A percentile compares a stretch with the other conserved stretches of the same genome.
Conservation (phyloP, 2,797 vertebrate genomes). For the Tapera naevia region DNA sequence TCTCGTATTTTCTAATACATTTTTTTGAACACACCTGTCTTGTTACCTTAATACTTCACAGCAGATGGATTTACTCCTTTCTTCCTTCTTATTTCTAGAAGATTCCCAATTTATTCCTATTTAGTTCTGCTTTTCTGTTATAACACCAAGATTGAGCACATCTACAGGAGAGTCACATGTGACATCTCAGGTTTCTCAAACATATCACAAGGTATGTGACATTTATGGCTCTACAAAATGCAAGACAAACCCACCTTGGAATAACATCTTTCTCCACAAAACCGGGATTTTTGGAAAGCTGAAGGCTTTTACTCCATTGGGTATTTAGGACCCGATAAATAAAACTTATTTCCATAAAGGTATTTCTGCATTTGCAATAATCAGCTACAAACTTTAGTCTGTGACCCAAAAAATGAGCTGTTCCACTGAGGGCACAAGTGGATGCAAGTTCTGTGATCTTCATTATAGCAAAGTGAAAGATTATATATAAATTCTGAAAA, state of each 20-base stretch:
- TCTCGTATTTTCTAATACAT: background rate
- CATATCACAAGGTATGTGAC: background rate
- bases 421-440: background rate
- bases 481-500: background rate
- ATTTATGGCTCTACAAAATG: background rate
- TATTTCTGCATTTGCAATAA: background rate
- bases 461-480: background rate
- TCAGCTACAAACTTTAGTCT: background rate
- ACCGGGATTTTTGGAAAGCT: background rate
- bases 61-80: background rate
- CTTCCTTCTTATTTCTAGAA: background rate
- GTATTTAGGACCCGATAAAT: background rate
- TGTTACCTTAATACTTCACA: background rate
- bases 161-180: background rate
- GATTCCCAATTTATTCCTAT: background rate
- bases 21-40: background rate
- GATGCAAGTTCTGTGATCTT: background rate
- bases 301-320: background rate
- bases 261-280: background rate
- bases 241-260: background rate
- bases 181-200: background rate
- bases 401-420: background rate
- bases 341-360: background rate
- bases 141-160: background rate
- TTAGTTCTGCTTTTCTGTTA: background rate